Conservation (phyloP, 1,140 invertebrate species). For the Meloidogyne hapla region DNA sequence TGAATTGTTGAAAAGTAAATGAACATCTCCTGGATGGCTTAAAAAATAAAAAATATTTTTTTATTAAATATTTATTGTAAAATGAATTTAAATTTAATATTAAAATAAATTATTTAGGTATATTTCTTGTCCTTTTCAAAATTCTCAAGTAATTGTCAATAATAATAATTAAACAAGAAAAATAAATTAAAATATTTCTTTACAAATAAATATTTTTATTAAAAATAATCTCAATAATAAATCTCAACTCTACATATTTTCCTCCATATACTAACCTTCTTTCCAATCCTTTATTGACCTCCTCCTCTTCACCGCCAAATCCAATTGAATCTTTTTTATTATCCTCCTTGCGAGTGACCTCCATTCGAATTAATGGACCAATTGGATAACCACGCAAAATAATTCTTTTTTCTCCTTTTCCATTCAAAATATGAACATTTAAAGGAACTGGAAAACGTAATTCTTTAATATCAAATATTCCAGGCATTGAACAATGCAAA, state of each 20-base stretch:
- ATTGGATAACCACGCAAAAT: background rate
- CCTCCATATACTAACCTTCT: background rate
- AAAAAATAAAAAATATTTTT: too few relatives aligned
- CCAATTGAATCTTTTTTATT: background rate
- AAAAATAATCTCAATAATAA: too few relatives aligned
- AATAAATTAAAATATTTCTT: background rate
- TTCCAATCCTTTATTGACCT: background rate
- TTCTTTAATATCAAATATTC: slow-evolving; percentile 11
- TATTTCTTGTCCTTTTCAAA: too few relatives aligned
- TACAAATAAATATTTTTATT: background rate
- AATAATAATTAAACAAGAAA: too few relatives aligned
- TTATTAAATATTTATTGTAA: too few relatives aligned
- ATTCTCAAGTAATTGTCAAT: background rate
- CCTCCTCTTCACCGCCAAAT: background rate
- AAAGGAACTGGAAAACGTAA: slow-evolving; percentile 4
- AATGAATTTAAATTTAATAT: too few relatives aligned
- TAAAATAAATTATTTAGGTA: too few relatives aligned
- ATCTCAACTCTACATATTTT: too few relatives aligned
- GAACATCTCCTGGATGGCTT: slow-evolving; percentile 29
- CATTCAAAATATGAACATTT: background rate
- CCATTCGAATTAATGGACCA: background rate
- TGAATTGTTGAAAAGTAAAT: slow-evolving; percentile 44
- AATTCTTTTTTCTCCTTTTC: background rate
- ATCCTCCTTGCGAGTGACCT: background rate
- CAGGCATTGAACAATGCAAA: slow-evolving; percentile 28